phyloP scores from a whole-genome alignment of 2,797 vertebrate genomes.

The Heliangelus exortis region DNA sequence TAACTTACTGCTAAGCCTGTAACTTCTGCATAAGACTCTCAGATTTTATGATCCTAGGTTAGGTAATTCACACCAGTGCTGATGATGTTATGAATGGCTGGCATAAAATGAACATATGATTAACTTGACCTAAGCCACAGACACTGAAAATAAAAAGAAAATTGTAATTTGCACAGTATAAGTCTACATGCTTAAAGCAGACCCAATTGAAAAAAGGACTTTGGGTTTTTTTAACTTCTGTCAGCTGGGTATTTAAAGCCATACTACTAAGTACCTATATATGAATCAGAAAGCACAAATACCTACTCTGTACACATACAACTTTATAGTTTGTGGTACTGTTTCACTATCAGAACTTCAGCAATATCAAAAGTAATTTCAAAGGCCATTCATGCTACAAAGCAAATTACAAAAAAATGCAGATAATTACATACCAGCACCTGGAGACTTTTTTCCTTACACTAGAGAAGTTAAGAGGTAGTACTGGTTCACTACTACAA shows the following conservation, averaged over 20 bases:
- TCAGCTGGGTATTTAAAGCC: slow-evolving; percentile 1
- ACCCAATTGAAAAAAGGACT: background rate
- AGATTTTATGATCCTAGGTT: slow-evolving; percentile 41
- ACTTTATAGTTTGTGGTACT: background rate
- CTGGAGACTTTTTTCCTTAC: background rate
- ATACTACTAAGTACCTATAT: background rate
- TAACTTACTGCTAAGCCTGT: slow-evolving; percentile 6
- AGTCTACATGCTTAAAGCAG: slow-evolving; percentile 27
- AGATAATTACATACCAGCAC: background rate
- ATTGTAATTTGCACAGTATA: background rate
- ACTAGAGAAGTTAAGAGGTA: background rate
- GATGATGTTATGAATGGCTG: slow-evolving; percentile 2
- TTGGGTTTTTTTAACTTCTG: background rate
- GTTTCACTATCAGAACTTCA: background rate
- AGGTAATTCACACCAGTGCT: slow-evolving; percentile 59
- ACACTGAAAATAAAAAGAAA: slow-evolving; percentile 66
- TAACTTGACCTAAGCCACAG: slow-evolving; percentile 63
- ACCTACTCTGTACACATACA: background rate
- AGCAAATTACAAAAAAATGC: background rate
- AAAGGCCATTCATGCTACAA: background rate
- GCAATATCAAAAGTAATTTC: background rate
- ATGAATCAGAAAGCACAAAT: background rate
- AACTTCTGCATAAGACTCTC: background rate
- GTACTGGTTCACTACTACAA: background rate
- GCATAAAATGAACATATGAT: slow-evolving; percentile 63